Conservation (phyloP, 2,113 vertebrate genomes). For the Clarias gariepinus region DNA sequence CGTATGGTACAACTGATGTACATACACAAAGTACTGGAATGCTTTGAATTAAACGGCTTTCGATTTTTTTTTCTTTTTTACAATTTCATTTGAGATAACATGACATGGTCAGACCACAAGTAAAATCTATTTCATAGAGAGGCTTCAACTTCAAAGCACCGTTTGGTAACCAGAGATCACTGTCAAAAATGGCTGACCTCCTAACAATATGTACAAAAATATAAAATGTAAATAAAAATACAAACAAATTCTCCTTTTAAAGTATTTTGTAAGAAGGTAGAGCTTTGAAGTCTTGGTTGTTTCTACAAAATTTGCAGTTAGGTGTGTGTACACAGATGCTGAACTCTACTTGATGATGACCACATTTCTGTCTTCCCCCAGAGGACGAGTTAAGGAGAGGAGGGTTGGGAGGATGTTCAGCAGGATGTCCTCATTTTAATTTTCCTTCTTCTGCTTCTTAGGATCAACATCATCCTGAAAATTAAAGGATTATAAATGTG, state of each 20-base stretch:
- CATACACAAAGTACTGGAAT: constrained; percentile 82
- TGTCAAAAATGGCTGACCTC: constrained; percentile 84
- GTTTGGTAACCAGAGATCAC: constrained; percentile 84
- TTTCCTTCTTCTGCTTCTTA: constrained; percentile 92
- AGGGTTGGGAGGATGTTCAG: constrained; percentile 46
- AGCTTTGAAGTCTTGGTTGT: constrained; percentile 82
- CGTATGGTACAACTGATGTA: constrained; percentile 67
- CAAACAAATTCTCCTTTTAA: constrained; percentile 92
- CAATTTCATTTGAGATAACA: constrained; percentile 79
- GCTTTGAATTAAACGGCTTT: constrained; percentile 72
- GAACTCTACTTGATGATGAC: constrained; percentile 72
- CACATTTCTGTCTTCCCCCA: constrained; percentile 61
- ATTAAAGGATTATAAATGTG: constrained; percentile 4
- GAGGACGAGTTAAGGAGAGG: constrained; percentile 47
- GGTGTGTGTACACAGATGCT: constrained; percentile 59
- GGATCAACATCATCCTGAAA: constrained; percentile 83
- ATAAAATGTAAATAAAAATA: constrained; percentile 99
- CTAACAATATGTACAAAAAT: constrained; percentile 96
- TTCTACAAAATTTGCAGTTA: constrained; percentile 72
- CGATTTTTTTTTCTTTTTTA: constrained; percentile 62
- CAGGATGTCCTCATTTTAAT: constrained; percentile 63
- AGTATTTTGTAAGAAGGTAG: constrained; percentile 85
- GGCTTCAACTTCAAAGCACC: constrained; percentile 80
- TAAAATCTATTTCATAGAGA: constrained; percentile 77
- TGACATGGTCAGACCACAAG: constrained; percentile 80